Evolutionary conservation across 2,113 vertebrate genomes (phyloP), one percentile per base, ranked within the genome.

Genomic region (Ptilorrhoa leucosticta): DNA sequence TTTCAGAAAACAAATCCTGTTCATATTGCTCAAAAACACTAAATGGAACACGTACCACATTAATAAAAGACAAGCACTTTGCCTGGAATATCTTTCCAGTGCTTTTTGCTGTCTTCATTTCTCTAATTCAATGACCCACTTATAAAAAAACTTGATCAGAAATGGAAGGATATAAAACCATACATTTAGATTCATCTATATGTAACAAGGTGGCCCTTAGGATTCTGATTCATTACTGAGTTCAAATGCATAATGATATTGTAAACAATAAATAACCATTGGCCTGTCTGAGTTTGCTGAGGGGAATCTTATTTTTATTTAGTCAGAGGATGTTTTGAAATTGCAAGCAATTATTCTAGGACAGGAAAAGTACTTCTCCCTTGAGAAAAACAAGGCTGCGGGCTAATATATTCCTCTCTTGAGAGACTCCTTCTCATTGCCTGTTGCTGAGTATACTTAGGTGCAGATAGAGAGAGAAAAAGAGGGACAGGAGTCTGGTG

Each of bases 271-370:
- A 93, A 96, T 87, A 89, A 51, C 35, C 56, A 45, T 77, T 48
- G 72, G 17, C 31, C 42, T 68, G 24, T 40, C 44, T 89, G 44
- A 30, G 6, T 90, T 69, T 94, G 51, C 47, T 65, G 61, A 68
- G n/a, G 63, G 47, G 33, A 94, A 78, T 78, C 56, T 81, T 92
- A 37, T 63, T 89, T 92, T 89, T 92, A 33, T 92, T 94, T 78
- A 75, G 89, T 72, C 35, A 94, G 77, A 73, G 37, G 31, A 60
- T 75, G 66, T 66, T 93, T 94, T 86, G 45, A 58, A 92, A 91
- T 94, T 89, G 78, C 89, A 89, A 90, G 63, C 54, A 89, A 91
- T 95, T 94, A 89, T 81, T 92, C 76, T 70, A 84, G 69, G 61
- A 31, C 26, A 51, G 28, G 22, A 7, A 82, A 87, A 83, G 44